These are phyloP conservation scores for Xestoiulus laeticollis DNA, from an alignment of 2,888 invertebrate genomes.

Conservation along the genomic window DNA sequence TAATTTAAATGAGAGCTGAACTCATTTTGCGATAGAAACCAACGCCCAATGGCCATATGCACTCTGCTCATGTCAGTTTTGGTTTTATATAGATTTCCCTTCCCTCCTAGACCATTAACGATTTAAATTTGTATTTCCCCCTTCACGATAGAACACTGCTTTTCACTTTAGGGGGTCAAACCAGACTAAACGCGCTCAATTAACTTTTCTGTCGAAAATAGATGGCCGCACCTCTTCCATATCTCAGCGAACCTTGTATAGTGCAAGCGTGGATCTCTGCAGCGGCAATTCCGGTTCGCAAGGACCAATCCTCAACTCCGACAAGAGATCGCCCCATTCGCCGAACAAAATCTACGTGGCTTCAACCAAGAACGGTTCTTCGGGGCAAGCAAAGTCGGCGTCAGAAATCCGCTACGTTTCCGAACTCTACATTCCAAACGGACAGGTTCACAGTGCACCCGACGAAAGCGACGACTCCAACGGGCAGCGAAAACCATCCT, in stretches of 20 bases:
- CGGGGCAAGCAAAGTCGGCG: not conserved
- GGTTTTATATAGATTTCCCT: not conserved
- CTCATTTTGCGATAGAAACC: not conserved
- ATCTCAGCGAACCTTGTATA: constrained; percentile 55
- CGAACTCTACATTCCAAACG: constrained; percentile 51
- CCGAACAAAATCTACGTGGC: not conserved
- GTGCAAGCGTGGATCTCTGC: constrained; percentile 53
- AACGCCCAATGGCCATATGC: not conserved
- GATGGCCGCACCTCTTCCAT: constrained; percentile 54
- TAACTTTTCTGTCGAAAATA: constrained; percentile 15
- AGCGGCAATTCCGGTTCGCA: constrained; percentile 43
- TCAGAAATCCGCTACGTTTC: constrained; percentile 47
- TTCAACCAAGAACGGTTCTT: not conserved
- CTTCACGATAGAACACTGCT: not conserved
- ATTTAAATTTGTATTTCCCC: not conserved
- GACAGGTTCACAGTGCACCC: not conserved
- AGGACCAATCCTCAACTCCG: not conserved
- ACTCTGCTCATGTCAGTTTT: not conserved
- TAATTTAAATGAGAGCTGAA: not conserved
- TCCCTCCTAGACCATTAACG: not conserved
- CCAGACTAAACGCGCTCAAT: not conserved
- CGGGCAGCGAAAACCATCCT: constrained; percentile 67
- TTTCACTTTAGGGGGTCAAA: not conserved
- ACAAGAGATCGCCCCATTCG: constrained; percentile 34
- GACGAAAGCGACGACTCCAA: not conserved